Percentiles rank a stretch among this genome's conserved stretches.
These are phyloP conservation scores for Peromyscus californicus DNA, from an alignment of 2,113 vertebrate genomes.

Conservation along the genomic window DNA sequence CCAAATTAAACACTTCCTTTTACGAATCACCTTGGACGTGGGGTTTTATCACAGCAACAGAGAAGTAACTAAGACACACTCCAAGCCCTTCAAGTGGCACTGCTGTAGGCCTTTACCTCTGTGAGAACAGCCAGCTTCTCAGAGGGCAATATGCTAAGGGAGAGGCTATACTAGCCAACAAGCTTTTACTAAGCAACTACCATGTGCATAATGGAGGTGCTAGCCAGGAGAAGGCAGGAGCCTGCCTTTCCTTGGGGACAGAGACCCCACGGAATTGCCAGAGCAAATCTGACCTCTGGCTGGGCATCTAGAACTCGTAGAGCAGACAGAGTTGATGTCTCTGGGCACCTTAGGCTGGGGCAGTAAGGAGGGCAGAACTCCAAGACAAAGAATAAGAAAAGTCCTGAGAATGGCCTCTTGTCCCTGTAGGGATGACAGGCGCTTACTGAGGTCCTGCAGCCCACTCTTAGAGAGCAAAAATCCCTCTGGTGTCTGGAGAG, in stretches of 20 bases:
- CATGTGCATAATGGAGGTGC: not conserved
- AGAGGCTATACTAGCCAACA: not conserved
- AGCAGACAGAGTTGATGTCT: not conserved
- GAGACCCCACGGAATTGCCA: not conserved
- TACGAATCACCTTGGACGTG: no score
- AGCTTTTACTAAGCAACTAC: not conserved
- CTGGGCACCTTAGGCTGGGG: not conserved
- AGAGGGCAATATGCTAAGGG: not conserved
- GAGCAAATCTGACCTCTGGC: not conserved
- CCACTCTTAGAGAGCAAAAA: not conserved
- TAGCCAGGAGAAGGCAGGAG: not conserved
- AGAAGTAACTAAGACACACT: not conserved
- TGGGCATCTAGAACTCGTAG: not conserved
- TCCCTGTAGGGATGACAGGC: not conserved
- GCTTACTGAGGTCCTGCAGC: not conserved
- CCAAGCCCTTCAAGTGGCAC: not conserved
- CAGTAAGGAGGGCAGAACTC: not conserved
- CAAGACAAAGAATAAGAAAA: not conserved
- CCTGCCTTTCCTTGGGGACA: not conserved
- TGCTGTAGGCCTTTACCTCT: rapidly evolving
- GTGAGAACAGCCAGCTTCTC: not conserved
- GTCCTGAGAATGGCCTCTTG: not conserved
- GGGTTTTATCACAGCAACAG: not conserved
- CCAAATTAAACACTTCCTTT: not conserved
- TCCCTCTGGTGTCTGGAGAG: not conserved